These are phyloP conservation scores for Diarsia dahlii DNA, from an alignment of 2,888 invertebrate species.

Conservation along the genomic window DNA sequence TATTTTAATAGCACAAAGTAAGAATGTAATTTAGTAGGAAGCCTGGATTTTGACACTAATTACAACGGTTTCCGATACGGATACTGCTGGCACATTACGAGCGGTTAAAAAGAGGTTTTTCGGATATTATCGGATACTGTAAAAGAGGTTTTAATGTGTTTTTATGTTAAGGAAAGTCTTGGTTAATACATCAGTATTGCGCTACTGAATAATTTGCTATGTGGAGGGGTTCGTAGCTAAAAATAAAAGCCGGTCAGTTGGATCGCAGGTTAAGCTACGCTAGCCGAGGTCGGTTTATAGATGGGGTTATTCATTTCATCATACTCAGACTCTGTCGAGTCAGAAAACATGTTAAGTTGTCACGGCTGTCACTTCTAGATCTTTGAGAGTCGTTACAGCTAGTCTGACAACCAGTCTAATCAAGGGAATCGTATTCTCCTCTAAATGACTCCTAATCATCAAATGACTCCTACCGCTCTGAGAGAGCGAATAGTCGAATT, in stretches of 20 bases:
- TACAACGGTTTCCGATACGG: slow-evolving; percentile 49
- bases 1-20: slow-evolving; percentile 25
- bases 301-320: background rate
- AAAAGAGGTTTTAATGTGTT: slow-evolving; percentile 39
- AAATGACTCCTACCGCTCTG: too few species aligned
- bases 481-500: too few species aligned
- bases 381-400: background rate
- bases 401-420: background rate
- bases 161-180: slow-evolving; percentile 19
- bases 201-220: background rate
- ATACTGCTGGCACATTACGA: slow-evolving; percentile 38
- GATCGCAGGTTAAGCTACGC: background rate
- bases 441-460: too few species aligned
- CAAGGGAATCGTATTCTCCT: background rate
- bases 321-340: background rate
- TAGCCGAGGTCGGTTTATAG: background rate
- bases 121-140: slow-evolving; percentile 30
- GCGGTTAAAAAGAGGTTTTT: slow-evolving; percentile 45
- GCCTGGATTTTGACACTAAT: slow-evolving; percentile 54
- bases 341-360: background rate
- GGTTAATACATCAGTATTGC: background rate
- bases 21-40: slow-evolving; percentile 43
- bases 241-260: background rate
- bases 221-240: background rate
- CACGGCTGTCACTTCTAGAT: background rate